Evolutionary conservation across 2,888 invertebrate species (phyloP), one percentile per base, ranked within the genome.

Genomic region (Eupithecia dodoneata): DNA sequence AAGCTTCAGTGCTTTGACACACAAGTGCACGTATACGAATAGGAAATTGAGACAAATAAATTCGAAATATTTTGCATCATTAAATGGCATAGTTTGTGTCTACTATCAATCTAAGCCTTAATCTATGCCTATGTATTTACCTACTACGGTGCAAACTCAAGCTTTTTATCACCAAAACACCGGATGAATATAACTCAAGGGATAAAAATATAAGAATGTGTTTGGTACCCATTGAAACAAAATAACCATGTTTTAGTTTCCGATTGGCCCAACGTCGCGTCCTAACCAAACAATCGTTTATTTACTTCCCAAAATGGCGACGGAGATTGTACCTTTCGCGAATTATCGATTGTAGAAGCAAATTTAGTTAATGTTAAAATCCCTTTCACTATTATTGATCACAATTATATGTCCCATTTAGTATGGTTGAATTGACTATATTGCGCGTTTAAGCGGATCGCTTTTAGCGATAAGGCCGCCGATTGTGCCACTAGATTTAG

Each of bases 201-300:
- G 30, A 63, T 30, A 63, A 63, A 63, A 63, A 18, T 63, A 30
- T 12, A 63, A 59, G 18, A 59, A 42, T 44, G 13, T 15, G 42
- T 66, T 63, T 41, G 13, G 30, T 66, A 15, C 41, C 13, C 42
- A 15, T 44, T 45, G 45, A n/a, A 69, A 67, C 67, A 67, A 67
- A 67, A 69, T 69, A 66, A n/a, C 15, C 41, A n/a, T 69, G 67
- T 69, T 69, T 69, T 65, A 71, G 42, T 75, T 59, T 73, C 67
- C 67, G 52, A 76, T 73, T 76, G 63, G 70, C 30, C 71, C 9
- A n/a, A 69, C 41, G 12, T 18, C 30, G 41, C 72, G 73, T 69
- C 74, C 71, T 74, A 59, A 74, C 49, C 44, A 72, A 77, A 69
- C 69, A 69, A 72, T 49, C 55, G 42, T 45, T 59, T 71, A 74